Conservation (phyloP, 2,113 vertebrate species). For the Menura novaehollandiae region DNA sequence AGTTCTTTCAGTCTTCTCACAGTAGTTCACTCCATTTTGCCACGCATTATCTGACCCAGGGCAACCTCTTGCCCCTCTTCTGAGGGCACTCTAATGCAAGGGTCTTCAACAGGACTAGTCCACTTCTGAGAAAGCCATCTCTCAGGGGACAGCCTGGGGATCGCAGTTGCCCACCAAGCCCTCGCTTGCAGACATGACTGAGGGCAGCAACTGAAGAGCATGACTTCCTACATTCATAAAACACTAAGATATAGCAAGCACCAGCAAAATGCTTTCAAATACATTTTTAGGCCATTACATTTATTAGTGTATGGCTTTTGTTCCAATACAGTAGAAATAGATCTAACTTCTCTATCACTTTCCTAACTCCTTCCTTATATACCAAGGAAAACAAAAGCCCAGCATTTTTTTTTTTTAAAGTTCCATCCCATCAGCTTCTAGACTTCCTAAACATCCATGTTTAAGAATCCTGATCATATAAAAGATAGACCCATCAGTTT, state of each 20-base stretch:
- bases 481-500: neutral
- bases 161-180: neutral
- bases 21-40: neutral
- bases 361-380: neutral
- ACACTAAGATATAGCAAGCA: neutral
- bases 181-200: rapidly evolving
- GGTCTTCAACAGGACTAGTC: neutral
- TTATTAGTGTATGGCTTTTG: rapidly evolving
- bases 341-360: neutral
- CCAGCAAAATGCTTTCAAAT: neutral
- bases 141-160: neutral
- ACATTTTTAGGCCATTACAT: neutral
- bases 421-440: neutral
- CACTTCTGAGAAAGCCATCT: neutral
- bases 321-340: neutral
- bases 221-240: neutral
- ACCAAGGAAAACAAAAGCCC: neutral
- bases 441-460: neutral
- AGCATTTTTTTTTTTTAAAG: neutral
- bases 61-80: neutral
- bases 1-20: neutral
- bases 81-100: neutral
- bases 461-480: neutral
- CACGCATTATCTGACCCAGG: rapidly evolving
- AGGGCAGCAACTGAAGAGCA: neutral